phyloP scores from a whole-genome alignment of 2,797 vertebrate genomes.

The Margarornis squamiger region DNA sequence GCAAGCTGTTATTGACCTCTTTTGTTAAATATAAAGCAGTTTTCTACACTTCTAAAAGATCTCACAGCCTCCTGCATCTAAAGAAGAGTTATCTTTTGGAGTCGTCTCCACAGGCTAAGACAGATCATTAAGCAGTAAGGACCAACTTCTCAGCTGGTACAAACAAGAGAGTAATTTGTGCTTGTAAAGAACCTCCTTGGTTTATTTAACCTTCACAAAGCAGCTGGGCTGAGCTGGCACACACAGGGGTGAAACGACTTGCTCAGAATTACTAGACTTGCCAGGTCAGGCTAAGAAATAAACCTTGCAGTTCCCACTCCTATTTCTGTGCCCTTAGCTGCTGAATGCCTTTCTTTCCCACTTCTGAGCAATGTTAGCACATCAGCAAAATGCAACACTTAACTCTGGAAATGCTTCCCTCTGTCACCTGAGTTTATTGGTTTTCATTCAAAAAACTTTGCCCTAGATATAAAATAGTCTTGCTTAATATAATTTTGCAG shows the following conservation, averaged over 20 bases:
- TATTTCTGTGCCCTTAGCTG: background rate
- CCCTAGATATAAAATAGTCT: background rate
- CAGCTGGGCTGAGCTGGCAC: background rate
- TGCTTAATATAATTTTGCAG: background rate
- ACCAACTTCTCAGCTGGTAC: background rate
- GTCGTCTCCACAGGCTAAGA: background rate
- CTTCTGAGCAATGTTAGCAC: background rate
- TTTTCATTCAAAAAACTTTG: background rate
- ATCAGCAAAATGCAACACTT: background rate
- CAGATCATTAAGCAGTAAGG: background rate
- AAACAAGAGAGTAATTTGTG: background rate
- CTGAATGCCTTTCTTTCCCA: background rate
- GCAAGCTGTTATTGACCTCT: background rate
- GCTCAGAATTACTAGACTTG: background rate
- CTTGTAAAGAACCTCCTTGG: background rate
- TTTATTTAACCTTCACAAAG: background rate
- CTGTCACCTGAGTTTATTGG: background rate
- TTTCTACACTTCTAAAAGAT: background rate
- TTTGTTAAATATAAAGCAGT: background rate
- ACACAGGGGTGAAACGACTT: background rate
- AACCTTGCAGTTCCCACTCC: background rate
- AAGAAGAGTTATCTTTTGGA: background rate
- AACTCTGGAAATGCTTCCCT: background rate
- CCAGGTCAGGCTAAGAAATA: fast-evolving
- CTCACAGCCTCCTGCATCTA: background rate